These are phyloP conservation scores for Littorina saxatilis DNA, from an alignment of 1,140 invertebrate species.

Conservation along the genomic window DNA sequence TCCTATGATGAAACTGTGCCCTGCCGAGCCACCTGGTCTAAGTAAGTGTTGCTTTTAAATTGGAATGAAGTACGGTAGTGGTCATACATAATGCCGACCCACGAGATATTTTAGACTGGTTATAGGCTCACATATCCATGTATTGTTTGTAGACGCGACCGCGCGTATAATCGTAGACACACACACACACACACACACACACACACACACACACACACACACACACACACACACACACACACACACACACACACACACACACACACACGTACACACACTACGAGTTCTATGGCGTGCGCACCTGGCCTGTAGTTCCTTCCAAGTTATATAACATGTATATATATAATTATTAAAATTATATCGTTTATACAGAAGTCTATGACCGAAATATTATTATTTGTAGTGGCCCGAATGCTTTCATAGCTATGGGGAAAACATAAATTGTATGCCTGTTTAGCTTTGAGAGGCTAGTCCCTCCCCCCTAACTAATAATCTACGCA, in stretches of 20 bases:
- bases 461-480: too few relatives aligned
- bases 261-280: too few relatives aligned
- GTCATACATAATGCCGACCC: background rate
- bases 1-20: background rate
- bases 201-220: slow-evolving; percentile 30
- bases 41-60: slow-evolving; percentile 26
- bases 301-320: too few relatives aligned
- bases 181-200: slow-evolving; percentile 18
- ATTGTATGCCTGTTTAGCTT: too few relatives aligned
- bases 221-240: background rate
- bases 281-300: too few relatives aligned
- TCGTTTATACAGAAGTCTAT: too few relatives aligned
- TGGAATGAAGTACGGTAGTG: background rate
- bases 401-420: too few relatives aligned
- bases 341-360: too few relatives aligned
- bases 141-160: background rate
- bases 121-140: background rate
- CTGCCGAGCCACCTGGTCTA: slow-evolving; percentile 2
- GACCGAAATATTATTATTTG: too few relatives aligned
- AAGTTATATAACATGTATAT: too few relatives aligned
- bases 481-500: too few relatives aligned
- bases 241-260: background rate
- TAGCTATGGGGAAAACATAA: too few relatives aligned
- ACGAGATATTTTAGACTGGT: background rate
- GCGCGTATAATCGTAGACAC: background rate